Conservation (phyloP, 2,797 vertebrate species). For the Macroramphosus scolopax region DNA sequence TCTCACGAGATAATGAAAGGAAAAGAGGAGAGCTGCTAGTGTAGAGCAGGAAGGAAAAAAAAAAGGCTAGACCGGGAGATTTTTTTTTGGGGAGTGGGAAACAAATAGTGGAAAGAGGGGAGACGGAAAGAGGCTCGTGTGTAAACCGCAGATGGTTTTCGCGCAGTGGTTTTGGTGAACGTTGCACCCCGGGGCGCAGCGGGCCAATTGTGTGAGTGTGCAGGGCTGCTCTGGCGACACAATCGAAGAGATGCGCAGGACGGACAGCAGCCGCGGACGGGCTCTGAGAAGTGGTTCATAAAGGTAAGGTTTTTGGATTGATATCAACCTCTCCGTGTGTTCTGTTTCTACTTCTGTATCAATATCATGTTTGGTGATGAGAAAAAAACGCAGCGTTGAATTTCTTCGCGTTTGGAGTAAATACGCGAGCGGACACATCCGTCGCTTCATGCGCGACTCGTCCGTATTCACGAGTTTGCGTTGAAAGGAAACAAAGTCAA, state of each 20-base stretch:
- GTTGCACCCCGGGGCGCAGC: slow-evolving; percentile 64
- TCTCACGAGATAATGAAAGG: slow-evolving; percentile 82
- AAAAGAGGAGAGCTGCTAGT: slow-evolving; percentile 72
- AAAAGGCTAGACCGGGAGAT: slow-evolving; percentile 45
- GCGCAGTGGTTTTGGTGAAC: slow-evolving; percentile 56
- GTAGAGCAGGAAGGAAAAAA: slow-evolving; percentile 23
- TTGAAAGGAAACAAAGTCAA: not conserved
- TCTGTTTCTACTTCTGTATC: no score
- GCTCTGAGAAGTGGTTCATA: slow-evolving; percentile 55
- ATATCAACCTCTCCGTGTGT: no score
- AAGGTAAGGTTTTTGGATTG: slow-evolving; percentile 43
- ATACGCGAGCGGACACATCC: no score
- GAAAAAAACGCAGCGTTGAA: slow-evolving; percentile 27
- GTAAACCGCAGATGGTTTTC: slow-evolving; percentile 34
- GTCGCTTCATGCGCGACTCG: slow-evolving; percentile 19
- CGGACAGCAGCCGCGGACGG: slow-evolving; percentile 58
- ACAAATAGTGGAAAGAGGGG: slow-evolving; percentile 19
- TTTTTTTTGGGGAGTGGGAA: slow-evolving; percentile 46
- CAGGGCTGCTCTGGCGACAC: slow-evolving; percentile 63
- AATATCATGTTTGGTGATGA: slow-evolving; percentile 1
- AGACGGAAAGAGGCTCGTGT: slow-evolving; percentile 10
- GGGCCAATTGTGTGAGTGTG: slow-evolving; percentile 71
- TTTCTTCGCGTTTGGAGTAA: no score
- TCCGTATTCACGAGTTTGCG: slow-evolving; percentile 44
- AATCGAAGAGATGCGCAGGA: slow-evolving; percentile 66